Evolutionary conservation across 2,797 vertebrate species (phyloP).

Genomic region (Phaenicophaeus curvirostris): DNA sequence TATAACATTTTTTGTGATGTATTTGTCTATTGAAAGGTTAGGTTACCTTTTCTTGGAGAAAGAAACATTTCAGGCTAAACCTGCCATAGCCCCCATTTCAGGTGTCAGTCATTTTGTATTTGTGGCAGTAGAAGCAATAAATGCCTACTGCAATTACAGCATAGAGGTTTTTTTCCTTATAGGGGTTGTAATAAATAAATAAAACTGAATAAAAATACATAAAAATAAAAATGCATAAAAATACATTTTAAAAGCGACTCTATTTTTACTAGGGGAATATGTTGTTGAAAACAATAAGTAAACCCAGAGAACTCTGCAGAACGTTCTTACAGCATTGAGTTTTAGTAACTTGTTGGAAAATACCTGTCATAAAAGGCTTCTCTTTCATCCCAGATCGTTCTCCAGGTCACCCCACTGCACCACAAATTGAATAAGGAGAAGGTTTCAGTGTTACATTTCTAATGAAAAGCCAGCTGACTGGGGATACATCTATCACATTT

Average conservation of each 20-base stretch:
- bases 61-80: constrained; percentile 38
- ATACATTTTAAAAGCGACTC: background rate
- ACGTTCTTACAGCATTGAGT: background rate
- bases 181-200: background rate
- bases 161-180: background rate
- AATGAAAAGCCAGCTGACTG: constrained; percentile 32
- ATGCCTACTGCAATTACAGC: background rate
- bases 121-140: constrained; percentile 17
- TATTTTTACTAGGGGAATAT: background rate
- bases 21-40: constrained; percentile 40
- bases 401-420: background rate
- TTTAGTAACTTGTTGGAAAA: constrained; percentile 8
- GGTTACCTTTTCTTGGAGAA: constrained; percentile 22
- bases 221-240: background rate
- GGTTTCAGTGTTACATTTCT: constrained; percentile 39
- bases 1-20: constrained; percentile 4
- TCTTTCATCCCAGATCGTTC: background rate
- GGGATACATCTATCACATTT: constrained; percentile 20
- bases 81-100: background rate
- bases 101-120: constrained; percentile 27
- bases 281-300: background rate
- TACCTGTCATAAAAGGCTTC: background rate
- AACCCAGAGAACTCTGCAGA: background rate
- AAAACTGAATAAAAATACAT: background rate
- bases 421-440: constrained; percentile 21